Evolutionary conservation across 2,113 vertebrate species (phyloP).

Genomic region (Falcunculus frontatus): DNA sequence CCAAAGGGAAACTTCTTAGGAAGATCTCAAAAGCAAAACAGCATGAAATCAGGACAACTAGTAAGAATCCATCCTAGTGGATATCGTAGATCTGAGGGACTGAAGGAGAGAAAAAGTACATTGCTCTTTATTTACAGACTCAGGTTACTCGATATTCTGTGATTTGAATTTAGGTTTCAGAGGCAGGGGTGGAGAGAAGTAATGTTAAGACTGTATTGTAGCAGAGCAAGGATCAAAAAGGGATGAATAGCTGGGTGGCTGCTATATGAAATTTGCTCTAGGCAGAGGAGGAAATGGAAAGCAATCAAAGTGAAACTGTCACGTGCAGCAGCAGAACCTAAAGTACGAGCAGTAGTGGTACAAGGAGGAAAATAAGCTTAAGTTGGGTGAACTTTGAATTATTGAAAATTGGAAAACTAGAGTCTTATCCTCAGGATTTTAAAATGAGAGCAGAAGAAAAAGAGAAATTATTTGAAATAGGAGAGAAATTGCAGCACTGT

Average conservation of each 20-base stretch:
- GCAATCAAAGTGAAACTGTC: not conserved
- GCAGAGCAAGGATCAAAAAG: not conserved
- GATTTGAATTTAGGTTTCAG: not conserved
- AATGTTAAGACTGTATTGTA: not conserved
- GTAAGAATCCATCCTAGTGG: not conserved
- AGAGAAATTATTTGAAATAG: not conserved
- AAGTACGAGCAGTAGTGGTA: not conserved
- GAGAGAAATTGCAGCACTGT: not conserved
- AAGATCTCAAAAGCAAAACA: not conserved
- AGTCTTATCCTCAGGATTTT: not conserved
- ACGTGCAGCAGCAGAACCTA: not conserved
- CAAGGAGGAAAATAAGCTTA: not conserved
- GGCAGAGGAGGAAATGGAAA: not conserved
- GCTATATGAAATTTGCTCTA: not conserved
- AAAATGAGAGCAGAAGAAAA: not conserved
- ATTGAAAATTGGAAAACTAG: not conserved
- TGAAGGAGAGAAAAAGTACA: not conserved
- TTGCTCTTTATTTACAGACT: not conserved
- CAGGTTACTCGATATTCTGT: not conserved
- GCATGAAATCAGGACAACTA: not conserved
- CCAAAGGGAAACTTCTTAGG: not conserved
- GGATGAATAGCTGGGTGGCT: not conserved
- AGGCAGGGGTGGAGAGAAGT: not conserved
- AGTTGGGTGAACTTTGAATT: not conserved
- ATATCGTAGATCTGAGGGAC: not conserved